Evolutionary conservation across 2,888 invertebrate genomes (phyloP).

Genomic region (Xestia ashworthii): DNA sequence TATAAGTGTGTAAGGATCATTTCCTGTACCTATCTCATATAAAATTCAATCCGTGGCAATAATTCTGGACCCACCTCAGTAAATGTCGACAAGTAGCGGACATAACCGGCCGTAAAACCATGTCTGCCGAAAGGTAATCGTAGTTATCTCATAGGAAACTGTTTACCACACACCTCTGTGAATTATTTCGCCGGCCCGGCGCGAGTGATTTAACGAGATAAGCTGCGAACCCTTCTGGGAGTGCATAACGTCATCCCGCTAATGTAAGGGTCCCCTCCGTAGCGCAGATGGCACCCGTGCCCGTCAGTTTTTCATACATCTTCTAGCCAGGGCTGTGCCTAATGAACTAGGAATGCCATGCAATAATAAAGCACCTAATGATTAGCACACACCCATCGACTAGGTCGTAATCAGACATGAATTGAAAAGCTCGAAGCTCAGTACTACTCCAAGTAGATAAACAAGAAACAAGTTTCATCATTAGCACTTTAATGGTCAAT

Average conservation of each 20-base stretch:
- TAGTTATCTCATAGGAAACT: constrained; percentile 77
- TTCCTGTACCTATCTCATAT: constrained; percentile 58
- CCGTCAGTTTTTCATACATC: constrained; percentile 85
- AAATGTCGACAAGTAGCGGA: constrained; percentile 62
- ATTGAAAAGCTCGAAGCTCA: constrained; percentile 19
- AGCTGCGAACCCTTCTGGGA: constrained; percentile 86
- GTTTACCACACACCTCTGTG: constrained; percentile 79
- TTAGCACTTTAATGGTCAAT: constrained; percentile 44
- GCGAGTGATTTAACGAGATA: constrained; percentile 87
- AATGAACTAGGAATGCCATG: constrained; percentile 3
- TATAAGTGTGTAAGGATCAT: constrained; percentile 24
- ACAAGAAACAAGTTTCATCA: constrained; percentile 50
- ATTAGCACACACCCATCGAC: background rate
- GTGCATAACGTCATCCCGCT: constrained; percentile 90
- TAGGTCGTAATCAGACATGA: background rate
- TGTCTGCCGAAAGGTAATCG: constrained; percentile 72
- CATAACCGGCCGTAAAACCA: constrained; percentile 72
- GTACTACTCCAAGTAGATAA: constrained; percentile 10
- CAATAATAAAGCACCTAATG: background rate
- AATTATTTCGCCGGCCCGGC: constrained; percentile 78
- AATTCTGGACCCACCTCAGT: constrained; percentile 64
- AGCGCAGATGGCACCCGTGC: constrained; percentile 88
- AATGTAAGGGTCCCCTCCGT: constrained; percentile 87
- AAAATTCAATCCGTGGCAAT: constrained; percentile 66
- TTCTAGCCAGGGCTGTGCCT: constrained; percentile 73